Evolutionary conservation across 2,113 vertebrate species (phyloP).

Genomic region (Falcunculus frontatus): DNA sequence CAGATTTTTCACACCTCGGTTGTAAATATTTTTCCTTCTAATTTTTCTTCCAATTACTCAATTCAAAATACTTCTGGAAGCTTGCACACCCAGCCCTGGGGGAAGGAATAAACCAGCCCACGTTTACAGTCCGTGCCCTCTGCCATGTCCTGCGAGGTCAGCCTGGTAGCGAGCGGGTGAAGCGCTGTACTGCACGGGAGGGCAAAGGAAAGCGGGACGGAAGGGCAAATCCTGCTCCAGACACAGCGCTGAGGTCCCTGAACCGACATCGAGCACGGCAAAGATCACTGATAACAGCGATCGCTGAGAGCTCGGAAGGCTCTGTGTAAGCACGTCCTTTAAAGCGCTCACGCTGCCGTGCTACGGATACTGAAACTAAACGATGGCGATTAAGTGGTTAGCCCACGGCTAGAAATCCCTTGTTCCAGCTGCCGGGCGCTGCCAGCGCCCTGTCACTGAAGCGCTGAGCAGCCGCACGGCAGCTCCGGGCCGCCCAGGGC

Average conservation of each 20-base stretch:
- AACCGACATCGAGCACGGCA: rapidly evolving
- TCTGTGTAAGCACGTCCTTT: rapidly evolving
- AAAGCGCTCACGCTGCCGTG: not conserved
- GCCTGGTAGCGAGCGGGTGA: rapidly evolving
- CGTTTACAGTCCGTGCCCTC: rapidly evolving
- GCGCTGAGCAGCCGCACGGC: not conserved
- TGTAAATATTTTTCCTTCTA: not conserved
- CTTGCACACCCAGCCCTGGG: not conserved
- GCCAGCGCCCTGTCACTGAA: not conserved
- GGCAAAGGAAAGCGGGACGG: not conserved
- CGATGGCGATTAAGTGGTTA: rapidly evolving
- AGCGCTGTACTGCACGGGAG: not conserved
- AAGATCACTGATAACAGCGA: rapidly evolving
- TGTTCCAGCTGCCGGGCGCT: not conserved
- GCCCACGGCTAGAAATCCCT: rapidly evolving
- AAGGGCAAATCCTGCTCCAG: rapidly evolving
- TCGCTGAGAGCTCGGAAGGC: rapidly evolving
- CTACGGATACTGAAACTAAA: rapidly evolving
- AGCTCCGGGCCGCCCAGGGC: not conserved
- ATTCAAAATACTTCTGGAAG: not conserved
- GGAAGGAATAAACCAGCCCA: not conserved
- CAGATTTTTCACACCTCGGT: too few species aligned
- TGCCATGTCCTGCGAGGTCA: rapidly evolving
- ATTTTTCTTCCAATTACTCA: not conserved
- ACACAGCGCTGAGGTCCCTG: rapidly evolving